Evolutionary conservation across 1,140 invertebrate species (phyloP).

Genomic region (Drosophila takahashii): DNA sequence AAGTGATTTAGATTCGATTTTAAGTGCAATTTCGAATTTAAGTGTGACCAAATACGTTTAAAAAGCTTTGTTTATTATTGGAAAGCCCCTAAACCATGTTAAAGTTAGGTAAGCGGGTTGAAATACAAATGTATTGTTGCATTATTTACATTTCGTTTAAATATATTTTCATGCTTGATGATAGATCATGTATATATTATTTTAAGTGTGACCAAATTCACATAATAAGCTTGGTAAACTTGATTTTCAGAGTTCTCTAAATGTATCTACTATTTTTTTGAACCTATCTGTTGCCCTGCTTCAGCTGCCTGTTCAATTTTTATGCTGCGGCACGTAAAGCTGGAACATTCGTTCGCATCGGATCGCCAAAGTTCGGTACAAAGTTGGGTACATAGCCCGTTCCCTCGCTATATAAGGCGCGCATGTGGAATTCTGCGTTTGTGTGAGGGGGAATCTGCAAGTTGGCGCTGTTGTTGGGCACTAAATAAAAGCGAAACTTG

Average conservation of each 20-base stretch:
- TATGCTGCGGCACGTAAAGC: conserved; percentile 77
- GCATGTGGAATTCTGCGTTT: conserved; percentile 31
- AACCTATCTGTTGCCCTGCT: not conserved
- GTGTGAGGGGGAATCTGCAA: conserved; percentile 65
- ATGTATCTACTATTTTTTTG: conserved; percentile 2
- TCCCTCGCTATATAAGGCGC: conserved; percentile 42
- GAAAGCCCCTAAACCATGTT: not conserved
- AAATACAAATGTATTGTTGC: no score
- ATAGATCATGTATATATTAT: no score
- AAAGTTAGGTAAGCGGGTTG: no score
- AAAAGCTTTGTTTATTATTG: not conserved
- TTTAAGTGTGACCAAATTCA: not conserved
- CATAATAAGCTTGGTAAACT: not conserved
- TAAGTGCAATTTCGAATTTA: not conserved
- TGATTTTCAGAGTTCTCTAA: no score
- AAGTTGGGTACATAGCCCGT: conserved; percentile 39
- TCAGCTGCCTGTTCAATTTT: conserved; percentile 69
- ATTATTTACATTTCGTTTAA: no score
- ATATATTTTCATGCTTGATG: no score
- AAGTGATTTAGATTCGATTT: no score
- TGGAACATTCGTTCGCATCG: conserved; percentile 40
- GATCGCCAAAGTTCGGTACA: conserved; percentile 40
- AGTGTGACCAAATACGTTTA: not conserved
- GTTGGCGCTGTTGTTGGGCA: conserved; percentile 67
- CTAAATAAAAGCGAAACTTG: conserved; percentile 83